Evolutionary conservation across 2,797 vertebrate species (phyloP), one percentile per base, ranked within the genome.

Genomic region (Rallus crepitans): DNA sequence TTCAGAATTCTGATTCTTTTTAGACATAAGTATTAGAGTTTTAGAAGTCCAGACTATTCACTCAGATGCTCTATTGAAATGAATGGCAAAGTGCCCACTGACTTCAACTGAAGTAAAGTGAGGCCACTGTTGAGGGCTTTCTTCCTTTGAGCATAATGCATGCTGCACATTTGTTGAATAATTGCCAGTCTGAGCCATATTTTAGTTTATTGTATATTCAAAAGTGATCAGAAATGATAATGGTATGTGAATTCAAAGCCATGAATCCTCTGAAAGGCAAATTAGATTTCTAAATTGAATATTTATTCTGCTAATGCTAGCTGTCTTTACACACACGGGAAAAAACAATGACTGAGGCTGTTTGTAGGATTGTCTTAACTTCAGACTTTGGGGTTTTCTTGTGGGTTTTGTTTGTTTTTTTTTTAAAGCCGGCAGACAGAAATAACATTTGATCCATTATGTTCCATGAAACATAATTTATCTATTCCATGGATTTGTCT

Each of bases 41-140:
- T 90, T 35, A 75, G 50, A 88, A 19, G 1, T 33, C 6, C 20
- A 55, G 2, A 64, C 12, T 40, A 60, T 94, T 95, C 85, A 68
- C 23, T 33, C 82, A 90, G 76, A 64, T 75, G 75, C 86, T 88
- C 80, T 47, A 50, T 9, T 90, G 40, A 96, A 91, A 88, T 39
- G 5, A 72, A 69, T 81, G 79, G 45, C 79, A 81, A 90, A 78
- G 30, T 65, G 28, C 80, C 61, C 55, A 53, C 40, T 68, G 27
- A 16, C 31, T 94, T 83, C 57, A 77, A 8, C 3, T 14, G 60
- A 25, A 91, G 28, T 39, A 37, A 82, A 82, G 52, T 70, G 7
- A 60, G 37, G 28, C 17, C 35, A 71, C 24, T 2, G 0, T 40
- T 47, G 33, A 71, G 40, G 13, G 12, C 19, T 88, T 93, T 80